Conservation (phyloP, 2,797 vertebrate species). For the Leuciscus waleckii region DNA sequence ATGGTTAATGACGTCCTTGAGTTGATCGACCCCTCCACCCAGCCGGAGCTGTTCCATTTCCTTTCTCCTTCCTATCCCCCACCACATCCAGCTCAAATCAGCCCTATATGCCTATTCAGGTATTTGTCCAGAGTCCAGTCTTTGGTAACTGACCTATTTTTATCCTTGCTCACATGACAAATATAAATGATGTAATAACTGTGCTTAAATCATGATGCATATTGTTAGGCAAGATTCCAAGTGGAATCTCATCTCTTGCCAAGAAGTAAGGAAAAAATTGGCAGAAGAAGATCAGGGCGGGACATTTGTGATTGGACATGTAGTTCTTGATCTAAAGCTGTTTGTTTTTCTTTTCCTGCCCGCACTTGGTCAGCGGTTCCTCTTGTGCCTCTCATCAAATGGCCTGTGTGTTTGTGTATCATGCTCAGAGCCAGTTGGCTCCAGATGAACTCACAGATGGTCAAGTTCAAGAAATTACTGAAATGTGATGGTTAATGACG, state of each 20-base stretch:
- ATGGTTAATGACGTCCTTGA: constrained; percentile 5
- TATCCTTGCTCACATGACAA: constrained; percentile 17
- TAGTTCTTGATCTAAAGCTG: constrained; percentile 22
- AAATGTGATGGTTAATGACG: background rate
- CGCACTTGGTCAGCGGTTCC: constrained; percentile 24
- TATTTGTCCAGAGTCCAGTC: constrained; percentile 10
- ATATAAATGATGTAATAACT: constrained; percentile 46
- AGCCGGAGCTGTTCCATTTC: background rate
- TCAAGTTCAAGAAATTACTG: constrained; percentile 11
- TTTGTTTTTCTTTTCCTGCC: constrained; percentile 44
- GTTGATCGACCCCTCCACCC: background rate
- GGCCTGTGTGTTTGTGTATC: background rate
- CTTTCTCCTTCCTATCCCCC: background rate
- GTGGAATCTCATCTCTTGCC: constrained; percentile 25
- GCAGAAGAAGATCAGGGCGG: constrained; percentile 25
- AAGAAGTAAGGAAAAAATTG: constrained; percentile 22
- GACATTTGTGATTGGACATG: constrained; percentile 20
- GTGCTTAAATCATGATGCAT: constrained; percentile 59
- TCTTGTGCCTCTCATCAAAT: constrained; percentile 22
- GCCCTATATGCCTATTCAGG: constrained; percentile 69
- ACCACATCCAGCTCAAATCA: constrained; percentile 30
- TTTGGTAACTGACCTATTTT: constrained; percentile 18
- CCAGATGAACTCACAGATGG: constrained; percentile 13
- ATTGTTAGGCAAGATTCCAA: constrained; percentile 53
- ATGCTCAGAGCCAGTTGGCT: background rate